phyloP scores from a whole-genome alignment of 2,888 invertebrate species.

The Stenchaetothrips biformis region DNA sequence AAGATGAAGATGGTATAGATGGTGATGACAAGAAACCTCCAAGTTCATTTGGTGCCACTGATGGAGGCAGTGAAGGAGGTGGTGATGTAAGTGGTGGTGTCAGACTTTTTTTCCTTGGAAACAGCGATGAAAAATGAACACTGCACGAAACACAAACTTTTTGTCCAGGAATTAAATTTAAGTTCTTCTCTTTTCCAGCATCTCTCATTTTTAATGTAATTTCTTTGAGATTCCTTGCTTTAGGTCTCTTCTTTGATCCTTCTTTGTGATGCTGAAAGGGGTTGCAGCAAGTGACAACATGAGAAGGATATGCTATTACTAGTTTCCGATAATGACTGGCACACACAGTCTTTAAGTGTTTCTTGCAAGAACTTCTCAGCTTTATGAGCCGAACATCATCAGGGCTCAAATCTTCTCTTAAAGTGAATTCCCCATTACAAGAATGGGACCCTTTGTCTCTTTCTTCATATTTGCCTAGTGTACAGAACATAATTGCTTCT shows the following conservation, averaged over 20 bases:
- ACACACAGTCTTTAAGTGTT: not conserved
- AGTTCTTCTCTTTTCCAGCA: not conserved
- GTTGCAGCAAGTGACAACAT: not conserved
- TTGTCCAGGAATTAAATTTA: not conserved
- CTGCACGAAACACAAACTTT: not conserved
- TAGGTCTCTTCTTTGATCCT: not conserved
- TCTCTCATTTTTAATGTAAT: not conserved
- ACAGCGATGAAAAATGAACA: not conserved
- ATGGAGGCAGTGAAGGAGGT: not conserved
- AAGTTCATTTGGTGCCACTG: not conserved
- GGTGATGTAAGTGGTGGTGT: too few relatives aligned
- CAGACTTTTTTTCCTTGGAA: not conserved
- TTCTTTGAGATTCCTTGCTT: not conserved
- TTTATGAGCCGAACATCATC: not conserved
- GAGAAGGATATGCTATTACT: not conserved
- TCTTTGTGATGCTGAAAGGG: not conserved
- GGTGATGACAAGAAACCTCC: not conserved
- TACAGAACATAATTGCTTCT: not conserved
- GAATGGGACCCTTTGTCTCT: not conserved
- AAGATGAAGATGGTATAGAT: not conserved
- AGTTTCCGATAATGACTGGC: not conserved
- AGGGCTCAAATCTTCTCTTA: not conserved
- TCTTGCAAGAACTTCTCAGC: not conserved
- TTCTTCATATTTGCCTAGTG: not conserved
- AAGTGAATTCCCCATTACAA: not conserved